Conservation (phyloP, 2,113 vertebrate genomes). For the Cyprinodon variegatus region DNA sequence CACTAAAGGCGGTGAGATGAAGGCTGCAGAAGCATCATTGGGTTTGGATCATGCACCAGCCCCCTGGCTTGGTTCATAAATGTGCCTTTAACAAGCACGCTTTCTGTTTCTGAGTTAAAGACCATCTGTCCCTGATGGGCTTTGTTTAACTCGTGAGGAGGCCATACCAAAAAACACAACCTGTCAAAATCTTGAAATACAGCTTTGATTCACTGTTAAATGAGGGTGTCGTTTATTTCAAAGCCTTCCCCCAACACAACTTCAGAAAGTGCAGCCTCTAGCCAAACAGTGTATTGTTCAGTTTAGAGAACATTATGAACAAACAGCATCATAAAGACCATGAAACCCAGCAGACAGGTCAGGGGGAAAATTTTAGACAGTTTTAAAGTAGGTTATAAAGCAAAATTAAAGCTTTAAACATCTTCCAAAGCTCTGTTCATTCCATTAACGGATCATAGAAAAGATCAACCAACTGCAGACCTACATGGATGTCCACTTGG, state of each 20-base stretch:
- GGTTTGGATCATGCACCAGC: conserved; percentile 54
- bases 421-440: too few species aligned
- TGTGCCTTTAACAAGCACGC: conserved; percentile 53
- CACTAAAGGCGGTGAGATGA: conserved; percentile 61
- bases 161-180: neutral
- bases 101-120: conserved; percentile 56
- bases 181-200: conserved; percentile 15
- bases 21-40: conserved; percentile 67
- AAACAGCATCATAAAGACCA: too few species aligned
- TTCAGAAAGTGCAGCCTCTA: neutral
- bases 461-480: too few species aligned
- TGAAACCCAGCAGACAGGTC: too few species aligned
- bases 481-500: too few species aligned
- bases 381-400: too few species aligned
- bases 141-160: conserved; percentile 16
- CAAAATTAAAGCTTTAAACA: too few species aligned
- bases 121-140: conserved; percentile 18
- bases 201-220: neutral
- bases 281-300: neutral
- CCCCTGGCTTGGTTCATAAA: conserved; percentile 60
- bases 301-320: too few species aligned
- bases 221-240: neutral
- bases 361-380: too few species aligned
- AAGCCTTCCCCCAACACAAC: neutral
- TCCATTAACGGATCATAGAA: too few species aligned